A percentile compares a stretch with the other conserved stretches of the same genome.
These are phyloP conservation scores for Delia radicum DNA, from an alignment of 1,140 invertebrate species.

Conservation along the genomic window DNA sequence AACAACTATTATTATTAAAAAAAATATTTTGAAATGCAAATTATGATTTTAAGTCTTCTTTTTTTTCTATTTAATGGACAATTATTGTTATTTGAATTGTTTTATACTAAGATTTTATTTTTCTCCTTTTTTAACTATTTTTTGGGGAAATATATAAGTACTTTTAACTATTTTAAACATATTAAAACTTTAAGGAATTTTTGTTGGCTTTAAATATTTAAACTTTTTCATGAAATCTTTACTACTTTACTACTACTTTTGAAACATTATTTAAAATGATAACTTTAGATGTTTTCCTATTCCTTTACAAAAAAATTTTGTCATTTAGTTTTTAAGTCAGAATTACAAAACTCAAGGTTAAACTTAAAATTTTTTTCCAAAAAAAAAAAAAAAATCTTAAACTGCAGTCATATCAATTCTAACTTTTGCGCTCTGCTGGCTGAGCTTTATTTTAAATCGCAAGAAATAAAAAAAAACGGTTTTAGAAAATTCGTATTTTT, in stretches of 20 bases:
- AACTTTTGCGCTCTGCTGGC: background rate
- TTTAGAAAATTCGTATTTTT: background rate
- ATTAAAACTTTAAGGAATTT: background rate
- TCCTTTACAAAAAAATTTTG: background rate
- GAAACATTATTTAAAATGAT: no score
- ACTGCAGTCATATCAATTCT: background rate
- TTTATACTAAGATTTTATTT: background rate
- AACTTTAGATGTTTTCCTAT: no score
- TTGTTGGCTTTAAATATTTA: background rate
- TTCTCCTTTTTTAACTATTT: background rate
- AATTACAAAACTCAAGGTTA: background rate
- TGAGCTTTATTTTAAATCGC: background rate
- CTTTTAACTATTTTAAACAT: background rate
- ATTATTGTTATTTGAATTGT: slow-evolving; percentile 3
- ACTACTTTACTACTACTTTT: background rate
- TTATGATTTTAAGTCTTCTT: background rate
- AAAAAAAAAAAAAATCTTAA: background rate
- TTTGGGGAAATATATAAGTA: background rate
- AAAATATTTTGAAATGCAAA: background rate
- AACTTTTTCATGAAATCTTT: background rate
- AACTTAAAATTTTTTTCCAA: background rate
- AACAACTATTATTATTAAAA: background rate
- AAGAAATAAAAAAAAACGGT: background rate
- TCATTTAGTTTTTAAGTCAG: background rate
- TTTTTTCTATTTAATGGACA: background rate